A percentile compares a stretch with the other conserved stretches of the same genome.
These are phyloP conservation scores for Acleris laterana DNA, from an alignment of 2,888 invertebrate genomes.

Conservation along the genomic window DNA sequence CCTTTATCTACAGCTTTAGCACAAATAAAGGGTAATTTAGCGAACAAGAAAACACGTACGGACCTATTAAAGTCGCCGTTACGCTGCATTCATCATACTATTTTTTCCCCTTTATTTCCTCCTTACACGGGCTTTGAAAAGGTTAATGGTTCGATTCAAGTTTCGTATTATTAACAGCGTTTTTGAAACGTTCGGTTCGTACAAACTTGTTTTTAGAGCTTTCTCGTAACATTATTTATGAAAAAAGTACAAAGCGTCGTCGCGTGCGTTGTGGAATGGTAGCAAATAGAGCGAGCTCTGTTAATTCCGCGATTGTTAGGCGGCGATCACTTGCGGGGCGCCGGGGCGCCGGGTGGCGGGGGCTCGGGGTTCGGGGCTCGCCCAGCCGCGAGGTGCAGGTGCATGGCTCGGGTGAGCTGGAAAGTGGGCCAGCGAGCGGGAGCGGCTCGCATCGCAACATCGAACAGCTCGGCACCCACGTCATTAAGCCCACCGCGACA, in stretches of 20 bases:
- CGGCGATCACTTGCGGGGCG: slow-evolving; percentile 37
- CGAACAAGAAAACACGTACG: slow-evolving; percentile 59
- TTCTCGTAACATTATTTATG: slow-evolving; percentile 39
- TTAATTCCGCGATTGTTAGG: slow-evolving; percentile 51
- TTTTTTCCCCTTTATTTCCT: slow-evolving; percentile 51
- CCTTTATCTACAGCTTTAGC: slow-evolving; percentile 49
- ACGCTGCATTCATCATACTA: slow-evolving; percentile 61
- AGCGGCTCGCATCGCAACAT: slow-evolving; percentile 63
- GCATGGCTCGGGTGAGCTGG: slow-evolving; percentile 28
- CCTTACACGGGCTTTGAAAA: slow-evolving; percentile 56
- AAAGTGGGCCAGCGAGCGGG: slow-evolving; percentile 67
- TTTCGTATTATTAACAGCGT: slow-evolving; percentile 41
- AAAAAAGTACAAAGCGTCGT: slow-evolving; percentile 49
- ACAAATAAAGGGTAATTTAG: slow-evolving; percentile 60
- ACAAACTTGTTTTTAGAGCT: slow-evolving; percentile 40
- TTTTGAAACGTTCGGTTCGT: slow-evolving; percentile 41
- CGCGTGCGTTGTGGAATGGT: slow-evolving; percentile 58
- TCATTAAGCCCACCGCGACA: slow-evolving; percentile 79
- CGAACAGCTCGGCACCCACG: slow-evolving; percentile 67
- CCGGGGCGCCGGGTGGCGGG: neutral
- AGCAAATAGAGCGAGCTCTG: slow-evolving; percentile 56
- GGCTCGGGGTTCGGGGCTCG: neutral
- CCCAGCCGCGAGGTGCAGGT: slow-evolving; percentile 8
- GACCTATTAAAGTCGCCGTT: slow-evolving; percentile 62
- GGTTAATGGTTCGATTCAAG: slow-evolving; percentile 59